Conservation (phyloP, 2,888 invertebrate genomes). For the Euplagia quadripunctaria region DNA sequence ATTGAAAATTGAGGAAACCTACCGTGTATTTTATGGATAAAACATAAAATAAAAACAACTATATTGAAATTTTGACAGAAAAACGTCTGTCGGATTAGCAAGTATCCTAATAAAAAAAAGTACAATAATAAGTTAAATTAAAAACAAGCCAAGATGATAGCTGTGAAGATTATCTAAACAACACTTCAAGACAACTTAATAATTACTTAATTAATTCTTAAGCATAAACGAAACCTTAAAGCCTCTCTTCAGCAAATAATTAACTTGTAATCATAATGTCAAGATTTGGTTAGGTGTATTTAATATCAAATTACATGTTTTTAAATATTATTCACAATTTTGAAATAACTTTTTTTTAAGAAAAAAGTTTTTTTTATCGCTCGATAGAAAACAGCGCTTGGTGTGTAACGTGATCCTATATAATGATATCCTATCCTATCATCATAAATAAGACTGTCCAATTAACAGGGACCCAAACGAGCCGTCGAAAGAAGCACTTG, state of each 20-base stretch:
- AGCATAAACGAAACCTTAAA: background rate
- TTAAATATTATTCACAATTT: background rate
- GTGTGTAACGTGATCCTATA: background rate
- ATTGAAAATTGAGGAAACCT: too few species aligned
- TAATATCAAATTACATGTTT: background rate
- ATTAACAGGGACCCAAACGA: background rate
- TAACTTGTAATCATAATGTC: background rate
- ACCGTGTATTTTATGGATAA: too few species aligned
- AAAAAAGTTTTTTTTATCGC: too few species aligned
- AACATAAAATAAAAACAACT: too few species aligned
- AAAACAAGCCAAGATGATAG: background rate
- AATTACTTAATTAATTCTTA: conserved; percentile 13
- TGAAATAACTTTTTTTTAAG: too few species aligned
- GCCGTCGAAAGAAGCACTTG: background rate
- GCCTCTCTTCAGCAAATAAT: background rate
- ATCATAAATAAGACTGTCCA: background rate
- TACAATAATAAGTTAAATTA: background rate
- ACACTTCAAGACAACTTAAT: background rate
- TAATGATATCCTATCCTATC: too few species aligned
- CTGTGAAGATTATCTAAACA: background rate
- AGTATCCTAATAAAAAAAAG: too few species aligned
- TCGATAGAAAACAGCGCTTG: too few species aligned
- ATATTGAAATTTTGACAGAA: too few species aligned
- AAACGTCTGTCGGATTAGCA: too few species aligned
- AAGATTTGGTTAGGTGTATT: background rate